Conservation (phyloP, 2,797 vertebrate genomes). For the Enteromius paludinosus region DNA sequence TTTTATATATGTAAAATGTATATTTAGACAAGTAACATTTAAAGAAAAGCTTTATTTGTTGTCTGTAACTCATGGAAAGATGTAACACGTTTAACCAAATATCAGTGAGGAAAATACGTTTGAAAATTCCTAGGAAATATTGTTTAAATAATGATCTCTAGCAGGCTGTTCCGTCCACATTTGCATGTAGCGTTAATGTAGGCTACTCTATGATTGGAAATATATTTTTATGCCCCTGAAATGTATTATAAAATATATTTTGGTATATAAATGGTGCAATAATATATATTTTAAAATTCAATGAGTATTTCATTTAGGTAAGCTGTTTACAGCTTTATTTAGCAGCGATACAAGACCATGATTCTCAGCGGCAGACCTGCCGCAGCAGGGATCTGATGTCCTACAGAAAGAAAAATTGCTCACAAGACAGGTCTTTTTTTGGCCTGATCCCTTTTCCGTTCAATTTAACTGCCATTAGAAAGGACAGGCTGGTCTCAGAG, state of each 20-base stretch:
- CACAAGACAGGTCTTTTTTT: slow-evolving; percentile 5
- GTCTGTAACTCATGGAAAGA: not conserved
- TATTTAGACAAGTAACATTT: not conserved
- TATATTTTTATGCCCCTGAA: not conserved
- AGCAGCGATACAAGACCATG: not conserved
- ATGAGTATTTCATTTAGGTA: not conserved
- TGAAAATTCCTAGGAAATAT: too few relatives aligned
- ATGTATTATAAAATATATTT: not conserved
- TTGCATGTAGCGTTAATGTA: not conserved
- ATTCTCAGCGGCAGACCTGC: not conserved
- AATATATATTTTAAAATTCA: not conserved
- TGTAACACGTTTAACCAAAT: not conserved
- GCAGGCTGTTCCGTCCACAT: not conserved
- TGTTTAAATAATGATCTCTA: not conserved
- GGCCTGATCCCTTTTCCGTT: not conserved
- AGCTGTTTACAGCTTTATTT: not conserved
- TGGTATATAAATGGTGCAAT: not conserved
- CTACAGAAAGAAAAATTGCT: not conserved
- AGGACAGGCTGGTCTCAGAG: slow-evolving; percentile 3
- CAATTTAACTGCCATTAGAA: slow-evolving; percentile 1
- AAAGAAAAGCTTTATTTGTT: not conserved
- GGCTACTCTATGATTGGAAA: not conserved
- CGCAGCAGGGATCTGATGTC: not conserved
- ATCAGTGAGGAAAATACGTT: not conserved
- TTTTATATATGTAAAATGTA: not conserved